Base-by-base conservation (phyloP, 2,797 vertebrate genomes). In the Scolopax rusticola region DNA sequence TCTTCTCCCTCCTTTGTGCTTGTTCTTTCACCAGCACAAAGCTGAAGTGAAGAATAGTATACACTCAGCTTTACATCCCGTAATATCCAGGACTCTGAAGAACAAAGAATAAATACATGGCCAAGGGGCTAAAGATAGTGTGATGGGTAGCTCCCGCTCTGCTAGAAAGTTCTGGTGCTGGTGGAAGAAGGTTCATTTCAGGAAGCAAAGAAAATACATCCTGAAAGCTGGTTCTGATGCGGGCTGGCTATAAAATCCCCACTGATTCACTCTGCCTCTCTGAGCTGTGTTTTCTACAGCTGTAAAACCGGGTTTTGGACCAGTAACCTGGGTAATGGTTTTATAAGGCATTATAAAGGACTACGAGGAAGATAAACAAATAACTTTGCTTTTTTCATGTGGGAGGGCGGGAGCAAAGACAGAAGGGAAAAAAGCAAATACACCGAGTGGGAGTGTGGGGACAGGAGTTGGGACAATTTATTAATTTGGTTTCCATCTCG, bases 21-120 rank as follows among this genome's bases (percentile, higher is more conserved):
- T 86, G 51, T 28, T 67, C 90, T 96, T 96, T 96, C 89, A 95
- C 85, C 36, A 77, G 74, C 83, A 93, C 91, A 95, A 95, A 95
- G 95, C 85, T 76, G 40, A 88, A 94, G 70, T n/a, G 95, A 95
- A 95, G 89, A 96, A 95, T 92, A 89, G 47, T 88, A 75, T 57
- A 90, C 51, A 48, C 59, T 90, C 15, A 0, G 73, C 77, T 91
- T 95, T 95, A 82, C 77, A 77, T 67, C 70, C 82, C 0, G 1
- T 75, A 91, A 80, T 56, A 82, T 91, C 71, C 75, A 89, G 81
- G 50, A 75, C 71, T 70, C 78, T 36, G 91, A 79, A 71, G 92
- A 95, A 80, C 64, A 92, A 89, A 94, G 91, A 87, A 77, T 57
- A 84, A 89, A 87, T 64, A 73, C 32, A 43, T 0, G 0, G 7